phyloP scores from a whole-genome alignment of 1,140 invertebrate species.

The Wasmannia auropunctata region DNA sequence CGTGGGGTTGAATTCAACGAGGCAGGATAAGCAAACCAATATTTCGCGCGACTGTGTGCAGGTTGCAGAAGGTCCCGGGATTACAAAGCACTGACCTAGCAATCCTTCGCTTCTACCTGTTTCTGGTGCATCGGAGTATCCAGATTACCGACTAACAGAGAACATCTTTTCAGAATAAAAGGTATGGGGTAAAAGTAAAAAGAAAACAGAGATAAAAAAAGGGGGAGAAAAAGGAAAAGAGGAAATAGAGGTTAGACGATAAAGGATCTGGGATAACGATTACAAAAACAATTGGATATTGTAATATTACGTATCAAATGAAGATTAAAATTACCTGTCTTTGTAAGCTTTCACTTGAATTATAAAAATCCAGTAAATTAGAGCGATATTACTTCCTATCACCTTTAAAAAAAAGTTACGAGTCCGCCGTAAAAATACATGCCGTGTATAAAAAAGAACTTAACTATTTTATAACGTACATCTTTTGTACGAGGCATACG shows the following conservation, averaged over 20 bases:
- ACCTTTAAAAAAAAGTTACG: neutral
- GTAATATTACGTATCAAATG: neutral
- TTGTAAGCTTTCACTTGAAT: neutral
- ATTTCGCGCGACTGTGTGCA: constrained; percentile 27
- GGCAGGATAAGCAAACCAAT: constrained; percentile 51
- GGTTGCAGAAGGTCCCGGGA: neutral
- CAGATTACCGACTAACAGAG: constrained; percentile 6
- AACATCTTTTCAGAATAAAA: neutral
- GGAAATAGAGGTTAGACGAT: neutral
- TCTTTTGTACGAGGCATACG: neutral
- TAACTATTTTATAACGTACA: neutral
- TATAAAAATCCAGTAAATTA: constrained; percentile 16
- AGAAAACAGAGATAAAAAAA: neutral
- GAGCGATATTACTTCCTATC: neutral
- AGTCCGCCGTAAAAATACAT: neutral
- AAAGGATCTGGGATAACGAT: neutral
- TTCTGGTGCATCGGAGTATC: constrained; percentile 1
- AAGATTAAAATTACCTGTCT: neutral
- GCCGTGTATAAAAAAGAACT: neutral
- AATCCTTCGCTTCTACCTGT: neutral
- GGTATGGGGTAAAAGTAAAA: neutral
- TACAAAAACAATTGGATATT: constrained; percentile 17
- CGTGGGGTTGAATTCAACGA: constrained; percentile 29
- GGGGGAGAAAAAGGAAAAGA: neutral
- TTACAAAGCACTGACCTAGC: constrained; percentile 40